These are phyloP conservation scores for Bimastos eiseni DNA, from an alignment of 2,888 invertebrate species.

Conservation along the genomic window DNA sequence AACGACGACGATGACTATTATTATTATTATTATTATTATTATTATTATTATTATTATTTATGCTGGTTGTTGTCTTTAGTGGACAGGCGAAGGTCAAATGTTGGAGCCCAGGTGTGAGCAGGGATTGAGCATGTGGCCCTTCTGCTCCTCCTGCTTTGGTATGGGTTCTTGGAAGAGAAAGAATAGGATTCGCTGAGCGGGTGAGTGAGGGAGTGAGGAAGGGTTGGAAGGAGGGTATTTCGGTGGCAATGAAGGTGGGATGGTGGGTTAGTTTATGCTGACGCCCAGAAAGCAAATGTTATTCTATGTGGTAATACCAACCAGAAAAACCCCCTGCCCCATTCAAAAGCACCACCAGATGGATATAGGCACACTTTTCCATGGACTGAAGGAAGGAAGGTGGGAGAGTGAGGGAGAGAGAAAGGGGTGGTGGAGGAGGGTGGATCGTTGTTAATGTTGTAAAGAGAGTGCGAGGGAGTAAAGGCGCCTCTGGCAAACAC, in stretches of 20 bases:
- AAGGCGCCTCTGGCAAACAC: background rate
- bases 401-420: background rate
- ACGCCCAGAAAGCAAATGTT: conserved; percentile 24
- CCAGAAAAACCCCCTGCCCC: background rate
- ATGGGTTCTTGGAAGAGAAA: conserved; percentile 1
- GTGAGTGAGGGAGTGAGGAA: conserved; percentile 37
- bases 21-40: background rate
- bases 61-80: background rate
- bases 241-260: conserved; percentile 26
- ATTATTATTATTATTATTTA: too few species aligned
- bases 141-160: background rate
- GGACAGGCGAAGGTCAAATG: background rate
- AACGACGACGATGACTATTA: background rate
- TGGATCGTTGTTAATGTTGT: too few species aligned
- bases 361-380: background rate
- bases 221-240: conserved; percentile 35
- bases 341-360: background rate
- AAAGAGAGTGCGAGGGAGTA: background rate
- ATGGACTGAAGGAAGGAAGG: background rate
- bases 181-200: conserved; percentile 24
- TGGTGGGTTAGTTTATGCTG: background rate
- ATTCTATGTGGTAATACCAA: background rate
- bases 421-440: background rate
- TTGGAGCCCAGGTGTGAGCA: background rate
- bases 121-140: background rate